These are phyloP conservation scores for Callionymus lyra DNA, from an alignment of 2,113 vertebrate genomes.

Conservation along the genomic window DNA sequence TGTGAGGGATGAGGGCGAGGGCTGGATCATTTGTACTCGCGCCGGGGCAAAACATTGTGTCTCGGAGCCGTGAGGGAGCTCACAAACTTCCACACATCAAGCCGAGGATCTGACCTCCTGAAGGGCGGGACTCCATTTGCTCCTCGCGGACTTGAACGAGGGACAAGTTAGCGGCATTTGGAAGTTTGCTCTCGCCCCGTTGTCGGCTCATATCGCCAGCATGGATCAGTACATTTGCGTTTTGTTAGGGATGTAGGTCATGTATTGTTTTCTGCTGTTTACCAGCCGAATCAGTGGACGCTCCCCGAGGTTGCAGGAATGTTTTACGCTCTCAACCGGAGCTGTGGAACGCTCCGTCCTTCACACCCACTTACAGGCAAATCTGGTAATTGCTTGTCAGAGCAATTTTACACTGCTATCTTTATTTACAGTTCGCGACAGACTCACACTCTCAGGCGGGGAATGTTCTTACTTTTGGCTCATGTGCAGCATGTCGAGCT, in stretches of 20 bases:
- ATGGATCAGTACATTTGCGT: constrained; percentile 10
- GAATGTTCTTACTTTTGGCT: too few relatives aligned
- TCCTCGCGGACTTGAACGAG: not conserved
- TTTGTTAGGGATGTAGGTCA: constrained; percentile 40
- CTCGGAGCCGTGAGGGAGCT: constrained; percentile 33
- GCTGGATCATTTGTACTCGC: constrained; percentile 44
- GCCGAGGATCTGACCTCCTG: constrained; percentile 2
- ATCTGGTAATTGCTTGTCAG: constrained; percentile 27
- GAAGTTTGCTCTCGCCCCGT: constrained; percentile 4
- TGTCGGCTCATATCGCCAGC: constrained; percentile 24
- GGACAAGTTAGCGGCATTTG: constrained; percentile 1
- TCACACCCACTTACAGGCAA: constrained; percentile 40
- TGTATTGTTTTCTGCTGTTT: constrained; percentile 18
- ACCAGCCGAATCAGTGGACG: constrained; percentile 14
- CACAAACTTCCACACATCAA: constrained; percentile 12
- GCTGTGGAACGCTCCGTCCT: constrained; percentile 26
- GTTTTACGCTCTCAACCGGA: constrained; percentile 8
- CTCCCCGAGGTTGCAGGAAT: constrained; percentile 41
- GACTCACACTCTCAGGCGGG: too few relatives aligned
- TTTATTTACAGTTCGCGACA: constrained; percentile 25
- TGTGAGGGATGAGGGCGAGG: constrained; percentile 44
- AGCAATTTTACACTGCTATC: constrained; percentile 20
- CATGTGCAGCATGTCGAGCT: too few relatives aligned
- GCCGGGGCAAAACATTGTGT: constrained; percentile 31
- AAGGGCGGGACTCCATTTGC: constrained; percentile 7